Evolutionary conservation across 2,113 vertebrate species (phyloP).

Genomic region (Hyperopisus bebe): DNA sequence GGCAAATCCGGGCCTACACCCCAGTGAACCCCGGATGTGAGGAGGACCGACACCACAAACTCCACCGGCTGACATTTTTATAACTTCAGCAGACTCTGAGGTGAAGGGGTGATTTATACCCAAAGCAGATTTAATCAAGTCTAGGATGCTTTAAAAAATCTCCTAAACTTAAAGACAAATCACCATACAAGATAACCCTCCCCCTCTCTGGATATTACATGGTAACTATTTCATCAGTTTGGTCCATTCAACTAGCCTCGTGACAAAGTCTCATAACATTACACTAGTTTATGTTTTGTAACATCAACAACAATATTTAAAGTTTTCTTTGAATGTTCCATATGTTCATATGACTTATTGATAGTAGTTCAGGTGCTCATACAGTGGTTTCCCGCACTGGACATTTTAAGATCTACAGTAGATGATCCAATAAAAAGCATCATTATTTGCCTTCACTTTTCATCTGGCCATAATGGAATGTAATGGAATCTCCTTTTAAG

Average conservation of each 20-base stretch:
- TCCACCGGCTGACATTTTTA: neutral
- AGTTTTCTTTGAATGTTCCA: neutral
- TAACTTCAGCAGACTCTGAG: neutral
- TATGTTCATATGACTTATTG: neutral
- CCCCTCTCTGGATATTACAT: constrained; percentile 34
- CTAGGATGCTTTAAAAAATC: constrained; percentile 9
- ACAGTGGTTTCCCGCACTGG: neutral
- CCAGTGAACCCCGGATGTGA: constrained; percentile 7
- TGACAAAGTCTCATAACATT: neutral
- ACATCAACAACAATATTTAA: neutral
- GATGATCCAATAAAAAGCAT: constrained; percentile 7
- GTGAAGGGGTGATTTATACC: neutral
- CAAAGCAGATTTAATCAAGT: neutral
- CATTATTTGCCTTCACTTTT: constrained; percentile 24
- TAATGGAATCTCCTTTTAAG: constrained; percentile 43
- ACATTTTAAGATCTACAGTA: constrained; percentile 10
- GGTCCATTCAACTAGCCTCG: neutral
- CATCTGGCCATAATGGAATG: constrained; percentile 40
- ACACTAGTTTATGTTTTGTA: neutral
- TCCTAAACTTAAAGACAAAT: constrained; percentile 26
- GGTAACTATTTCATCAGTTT: constrained; percentile 11
- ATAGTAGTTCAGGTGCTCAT: neutral
- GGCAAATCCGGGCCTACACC: constrained; percentile 27
- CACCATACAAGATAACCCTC: constrained; percentile 31
- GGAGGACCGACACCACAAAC: neutral